Conservation (phyloP, 2,113 vertebrate species). For the Formicarius rufipectus region DNA sequence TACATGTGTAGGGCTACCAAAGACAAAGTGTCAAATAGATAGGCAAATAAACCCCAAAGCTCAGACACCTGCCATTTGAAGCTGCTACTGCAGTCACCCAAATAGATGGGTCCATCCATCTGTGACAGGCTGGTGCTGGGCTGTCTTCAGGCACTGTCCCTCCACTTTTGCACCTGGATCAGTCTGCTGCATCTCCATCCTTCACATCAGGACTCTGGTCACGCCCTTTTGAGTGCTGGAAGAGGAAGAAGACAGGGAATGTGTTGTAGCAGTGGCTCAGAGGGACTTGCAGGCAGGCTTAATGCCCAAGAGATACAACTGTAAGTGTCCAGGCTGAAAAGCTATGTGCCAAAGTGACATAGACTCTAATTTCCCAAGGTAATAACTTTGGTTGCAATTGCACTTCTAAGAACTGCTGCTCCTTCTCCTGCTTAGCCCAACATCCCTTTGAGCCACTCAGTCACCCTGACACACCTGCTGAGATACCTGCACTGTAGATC, state of each 20-base stretch:
- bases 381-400: background rate
- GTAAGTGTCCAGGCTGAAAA: background rate
- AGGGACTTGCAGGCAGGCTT: background rate
- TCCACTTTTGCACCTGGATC: background rate
- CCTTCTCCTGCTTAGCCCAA: background rate
- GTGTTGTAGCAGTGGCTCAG: background rate
- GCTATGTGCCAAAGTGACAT: background rate
- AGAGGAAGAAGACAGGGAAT: background rate
- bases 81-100: background rate
- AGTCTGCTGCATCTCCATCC: background rate
- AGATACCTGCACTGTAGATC: background rate
- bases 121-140: background rate
- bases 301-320: background rate
- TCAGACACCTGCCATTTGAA: background rate
- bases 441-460: background rate
- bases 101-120: background rate
- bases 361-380: background rate
- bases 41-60: background rate
- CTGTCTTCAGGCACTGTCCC: background rate
- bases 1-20: background rate
- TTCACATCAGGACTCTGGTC: background rate
- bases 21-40: background rate
- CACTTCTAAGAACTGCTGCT: background rate
- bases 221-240: background rate
- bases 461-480: background rate